A percentile compares a stretch with the other conserved stretches of the same genome.
phyloP scores from a whole-genome alignment of 2,888 invertebrate genomes.

The Dendrolimus pini region DNA sequence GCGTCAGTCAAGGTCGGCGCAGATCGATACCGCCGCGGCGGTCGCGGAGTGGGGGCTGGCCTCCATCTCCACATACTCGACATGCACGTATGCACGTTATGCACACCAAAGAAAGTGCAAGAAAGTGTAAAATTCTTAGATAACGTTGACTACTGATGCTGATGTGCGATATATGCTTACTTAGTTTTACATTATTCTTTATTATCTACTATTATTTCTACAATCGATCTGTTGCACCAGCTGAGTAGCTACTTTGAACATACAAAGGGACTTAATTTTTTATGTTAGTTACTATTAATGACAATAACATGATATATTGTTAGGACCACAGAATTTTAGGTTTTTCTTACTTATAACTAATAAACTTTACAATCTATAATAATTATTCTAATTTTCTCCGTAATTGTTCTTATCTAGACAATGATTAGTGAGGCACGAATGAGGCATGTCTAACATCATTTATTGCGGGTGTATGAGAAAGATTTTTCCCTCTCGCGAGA shows the following conservation, averaged over 20 bases:
- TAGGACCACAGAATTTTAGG: no score
- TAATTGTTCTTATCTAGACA: no score
- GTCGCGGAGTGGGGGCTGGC: slow-evolving; percentile 30
- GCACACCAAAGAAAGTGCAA: slow-evolving; percentile 56
- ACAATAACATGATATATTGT: no score
- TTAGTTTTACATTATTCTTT: slow-evolving; percentile 29
- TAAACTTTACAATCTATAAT: no score
- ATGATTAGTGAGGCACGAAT: no score
- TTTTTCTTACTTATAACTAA: no score
- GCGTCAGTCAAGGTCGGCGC: slow-evolving; percentile 63
- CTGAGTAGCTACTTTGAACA: no score
- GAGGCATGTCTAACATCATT: slow-evolving; percentile 8
- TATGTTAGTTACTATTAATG: no score
- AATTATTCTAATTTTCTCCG: no score
- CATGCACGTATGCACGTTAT: slow-evolving; percentile 47
- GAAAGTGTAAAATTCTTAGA: slow-evolving; percentile 66
- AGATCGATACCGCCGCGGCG: slow-evolving; percentile 44
- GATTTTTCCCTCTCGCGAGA: slow-evolving; percentile 27
- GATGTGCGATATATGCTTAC: slow-evolving; percentile 22
- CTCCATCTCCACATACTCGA: slow-evolving; percentile 30
- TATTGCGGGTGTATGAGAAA: slow-evolving; percentile 13
- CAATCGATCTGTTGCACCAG: slow-evolving; percentile 14
- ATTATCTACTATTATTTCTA: slow-evolving; percentile 18
- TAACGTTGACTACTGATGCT: slow-evolving; percentile 33
- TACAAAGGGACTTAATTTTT: no score